Base-by-base conservation (phyloP, 2,113 vertebrate genomes). In the Aleadryas rufinucha region DNA sequence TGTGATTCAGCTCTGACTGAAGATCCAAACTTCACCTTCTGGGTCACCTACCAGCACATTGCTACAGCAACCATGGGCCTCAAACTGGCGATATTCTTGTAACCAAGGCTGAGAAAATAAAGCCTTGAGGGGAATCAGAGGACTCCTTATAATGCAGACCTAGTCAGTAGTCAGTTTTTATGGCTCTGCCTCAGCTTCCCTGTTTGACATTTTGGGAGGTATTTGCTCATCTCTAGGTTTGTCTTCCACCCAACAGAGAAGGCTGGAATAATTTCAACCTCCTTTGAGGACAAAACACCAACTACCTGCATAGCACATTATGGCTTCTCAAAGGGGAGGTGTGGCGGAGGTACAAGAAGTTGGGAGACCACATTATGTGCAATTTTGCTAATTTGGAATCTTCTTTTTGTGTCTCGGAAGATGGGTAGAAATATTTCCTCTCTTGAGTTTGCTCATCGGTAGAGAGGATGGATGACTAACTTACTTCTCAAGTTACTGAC, bases 401-500 rank as follows among this genome's bases (percentile, higher is more conserved):
- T 27, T 49, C 9, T 60, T 74, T 77, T 20, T 69, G 53, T 33
- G 19, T 47, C 79, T 79, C 57, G 31, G 20, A 84, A 59, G 26
- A 59, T 6, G 21, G 30, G 6, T 35, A 93, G 56, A 59, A 69
- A 59, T 57, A 63, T 33, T 80, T 86, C 42, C 70, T 61, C 24
- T 50, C 50, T 26, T 39, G 8, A 69, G 3, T 22, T 30, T 60
- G 24, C 44, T 83, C 18, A 78, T 53, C 37, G 66, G 26, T 24
- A 57, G 39, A 56, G 24, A 57, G 15, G 39, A 57, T n/a, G 26
- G 45, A 50, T 39, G 14, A 79, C 30, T 30, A 16, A 94, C 99
- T 98, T 97, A 99, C 99, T 98, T 97, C 98, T 99, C 87, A 99
- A 98, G 35, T 99, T 98, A 41, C 98, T 98, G 93, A 99, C 99